Base-by-base conservation (phyloP, 1,140 invertebrate genomes). In the Camponotus vicinus region DNA sequence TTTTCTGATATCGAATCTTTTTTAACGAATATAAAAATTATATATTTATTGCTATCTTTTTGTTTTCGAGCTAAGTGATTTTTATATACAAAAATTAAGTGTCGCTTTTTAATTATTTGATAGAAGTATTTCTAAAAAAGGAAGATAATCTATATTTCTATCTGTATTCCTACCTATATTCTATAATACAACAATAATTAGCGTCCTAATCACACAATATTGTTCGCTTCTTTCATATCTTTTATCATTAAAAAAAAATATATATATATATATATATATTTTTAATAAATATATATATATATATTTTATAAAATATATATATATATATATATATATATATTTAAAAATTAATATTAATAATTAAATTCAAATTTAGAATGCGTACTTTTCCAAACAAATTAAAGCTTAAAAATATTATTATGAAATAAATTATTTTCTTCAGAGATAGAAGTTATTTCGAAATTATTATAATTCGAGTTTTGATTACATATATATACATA, bases 1-100 rank as follows among this genome's bases (percentile, higher is more conserved):
- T 82, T 45, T 27, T 71, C 32, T 55, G 45, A 82, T 32, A 79
- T 55, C 59, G 64, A 32, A 9, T 13, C 59, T 8, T 15, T 5
- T 18, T 66, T 49, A 37, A 78, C 42, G 1, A 67, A 67, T 34
- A 66, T 5, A 15, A 9, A 5, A 42, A 45, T 3, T 42, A n/a
- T 63, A 13, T 49, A 64, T 77, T 13, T 64, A 42, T 21, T 45
- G 3, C 15, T 49, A 37, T 64, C 3, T 49, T 49, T 42, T 64
- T 45, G 13, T 45, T 3, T 77, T 77, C 27, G 27, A 27, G 27
- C 32, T 42, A 1, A 45, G 42, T 18, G 2, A 32, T 0, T 63
- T 77, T 63, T 49, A 40, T n/a, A 52, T 27, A 64, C 40, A 49
- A 15, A 52, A 52, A 52, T 18, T 34, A 34, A 57, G 0, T 32